A percentile compares a stretch with the other conserved stretches of the same genome.
Evolutionary conservation across 1,140 invertebrate species (phyloP).

Genomic region (Centruroides sculpturatus): DNA sequence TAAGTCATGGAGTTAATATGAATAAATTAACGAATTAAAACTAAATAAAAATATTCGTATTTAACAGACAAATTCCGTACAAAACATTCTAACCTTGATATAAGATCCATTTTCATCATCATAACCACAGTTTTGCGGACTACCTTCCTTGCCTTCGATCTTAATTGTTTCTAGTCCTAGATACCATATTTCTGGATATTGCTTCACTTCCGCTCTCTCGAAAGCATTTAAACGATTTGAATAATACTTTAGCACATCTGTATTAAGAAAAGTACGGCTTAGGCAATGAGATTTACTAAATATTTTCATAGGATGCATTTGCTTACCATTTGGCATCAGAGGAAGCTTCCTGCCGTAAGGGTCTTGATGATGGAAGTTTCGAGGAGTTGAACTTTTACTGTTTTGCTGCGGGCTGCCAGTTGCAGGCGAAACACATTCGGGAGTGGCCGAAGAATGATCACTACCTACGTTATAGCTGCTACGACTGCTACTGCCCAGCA

Average conservation of each 20-base stretch:
- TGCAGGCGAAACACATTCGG: no score
- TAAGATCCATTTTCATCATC: slow-evolving; percentile 88
- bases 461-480: no score
- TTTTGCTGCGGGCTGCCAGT: no score
- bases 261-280: slow-evolving; percentile 5
- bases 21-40: no score
- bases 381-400: no score
- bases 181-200: slow-evolving; percentile 71
- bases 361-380: not conserved
- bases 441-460: no score
- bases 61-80: no score
- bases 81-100: slow-evolving; percentile 50
- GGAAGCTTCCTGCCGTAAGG: slow-evolving; percentile 9
- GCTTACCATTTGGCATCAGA: slow-evolving; percentile 8
- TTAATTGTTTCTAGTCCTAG: slow-evolving; percentile 54
- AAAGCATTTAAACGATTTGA: slow-evolving; percentile 66
- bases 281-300: no score
- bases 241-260: slow-evolving; percentile 65
- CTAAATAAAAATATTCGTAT: no score
- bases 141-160: slow-evolving; percentile 62
- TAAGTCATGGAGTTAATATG: no score
- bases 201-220: slow-evolving; percentile 49
- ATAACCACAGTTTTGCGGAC: slow-evolving; percentile 57
- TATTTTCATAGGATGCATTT: no score
- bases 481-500: no score